These are phyloP conservation scores for Indicator maculatus DNA, from an alignment of 2,113 vertebrate species.

Conservation along the genomic window DNA sequence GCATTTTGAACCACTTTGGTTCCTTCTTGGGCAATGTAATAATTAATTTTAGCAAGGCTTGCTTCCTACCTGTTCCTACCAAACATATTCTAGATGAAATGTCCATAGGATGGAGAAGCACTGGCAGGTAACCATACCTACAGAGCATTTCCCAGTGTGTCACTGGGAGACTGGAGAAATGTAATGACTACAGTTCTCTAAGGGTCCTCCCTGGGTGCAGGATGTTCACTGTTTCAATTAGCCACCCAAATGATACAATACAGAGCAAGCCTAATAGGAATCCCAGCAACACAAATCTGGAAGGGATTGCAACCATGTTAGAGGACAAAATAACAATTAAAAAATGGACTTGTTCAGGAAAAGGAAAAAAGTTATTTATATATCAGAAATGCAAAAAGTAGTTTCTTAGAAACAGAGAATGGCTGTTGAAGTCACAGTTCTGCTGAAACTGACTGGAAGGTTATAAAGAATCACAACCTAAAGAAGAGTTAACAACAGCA, in stretches of 20 bases:
- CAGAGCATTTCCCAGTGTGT: neutral
- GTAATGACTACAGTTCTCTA: neutral
- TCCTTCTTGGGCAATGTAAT: neutral
- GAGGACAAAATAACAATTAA: neutral
- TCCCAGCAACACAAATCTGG: neutral
- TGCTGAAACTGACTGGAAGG: neutral
- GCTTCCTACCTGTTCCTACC: neutral
- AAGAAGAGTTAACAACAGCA: neutral
- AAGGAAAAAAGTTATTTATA: neutral
- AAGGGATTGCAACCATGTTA: neutral
- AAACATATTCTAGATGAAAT: neutral
- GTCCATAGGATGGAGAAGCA: neutral
- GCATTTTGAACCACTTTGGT: neutral
- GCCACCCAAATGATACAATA: neutral
- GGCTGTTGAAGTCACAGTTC: neutral
- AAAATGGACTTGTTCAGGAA: neutral
- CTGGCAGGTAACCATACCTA: neutral
- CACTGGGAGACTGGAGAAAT: neutral
- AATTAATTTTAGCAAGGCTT: neutral
- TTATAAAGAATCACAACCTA: neutral
- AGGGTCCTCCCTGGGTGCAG: neutral
- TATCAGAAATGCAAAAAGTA: neutral
- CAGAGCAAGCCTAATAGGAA: neutral
- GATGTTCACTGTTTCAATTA: neutral
- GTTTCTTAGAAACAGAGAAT: neutral